Evolutionary conservation across 2,797 vertebrate genomes (phyloP), one percentile per base, ranked within the genome.

Genomic region (Varecia variegata): DNA sequence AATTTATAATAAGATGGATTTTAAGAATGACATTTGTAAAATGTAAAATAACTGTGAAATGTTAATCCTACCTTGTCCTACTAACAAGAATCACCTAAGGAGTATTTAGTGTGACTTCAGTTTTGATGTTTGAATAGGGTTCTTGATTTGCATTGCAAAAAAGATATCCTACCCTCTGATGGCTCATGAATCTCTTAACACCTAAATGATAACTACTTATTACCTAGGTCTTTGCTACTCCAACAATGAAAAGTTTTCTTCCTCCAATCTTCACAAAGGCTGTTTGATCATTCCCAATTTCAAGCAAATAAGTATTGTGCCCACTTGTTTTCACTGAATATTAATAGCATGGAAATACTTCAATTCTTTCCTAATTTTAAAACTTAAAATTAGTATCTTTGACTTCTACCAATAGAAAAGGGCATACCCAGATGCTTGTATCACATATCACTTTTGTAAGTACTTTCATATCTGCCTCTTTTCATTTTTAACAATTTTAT

Each of bases 1-100:
- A 92, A 94, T 88, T 95, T 92, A 70, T n/a, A 94, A 74, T 76
- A 74, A 56, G 74, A 8, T 84, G 50, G 71, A 95, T 96, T 91
- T 73, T 80, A 94, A 95, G 76, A 95, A 96, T 60, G 35, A 85
- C 21, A 71, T 83, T 94, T 95, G 25, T 87, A 94, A 80, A 68
- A 96, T 56, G 45, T 65, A 87, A 84, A 95, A 76, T 92, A 82
- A 94, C 58, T 74, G 4, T 8, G 43, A 74, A 94, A 73, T 56
- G 77, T 90, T 65, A 95, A 96, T 54, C 54, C 52, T 56, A 85
- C 30, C 38, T 80, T 38, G 45, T 89, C 47, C 47, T 88, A 70
- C 60, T 93, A 85, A 67, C 7, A 92, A 89, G 43, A 92, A 79
- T 77, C 56, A 65, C 32, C 65, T 79, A 50, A 76, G 50, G n/a